Base-by-base conservation (phyloP, 2,113 vertebrate genomes). In the Gavialis gangeticus region DNA sequence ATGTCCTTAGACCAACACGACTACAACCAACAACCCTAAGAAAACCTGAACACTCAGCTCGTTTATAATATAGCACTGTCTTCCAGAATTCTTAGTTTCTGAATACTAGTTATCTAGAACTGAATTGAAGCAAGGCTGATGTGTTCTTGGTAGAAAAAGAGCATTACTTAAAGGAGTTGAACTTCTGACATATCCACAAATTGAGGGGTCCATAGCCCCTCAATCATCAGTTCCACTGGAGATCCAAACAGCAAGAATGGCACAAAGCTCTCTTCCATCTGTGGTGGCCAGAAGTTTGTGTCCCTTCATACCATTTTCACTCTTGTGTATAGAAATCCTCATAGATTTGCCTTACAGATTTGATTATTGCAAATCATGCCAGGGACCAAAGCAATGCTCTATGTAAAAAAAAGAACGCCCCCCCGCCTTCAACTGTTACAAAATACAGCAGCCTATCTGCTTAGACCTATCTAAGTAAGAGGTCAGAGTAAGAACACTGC, bases 401-500 rank as follows among this genome's bases (percentile, higher is more conserved):
- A 25, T 12, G 24, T 73, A 73, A 88, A 89, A 92, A 88, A 89
- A 96, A 79, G 37, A 30, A 46, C 46, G 2, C 46, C 46, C 46
- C 9, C 46, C 46, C 9, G 7, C 46, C 46, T 57, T 60, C 25
- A 84, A 15, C 75, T 83, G 96, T n/a, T 91, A 75, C 94, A 90
- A 96, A 96, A 73, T 82, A 58, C 34, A 77, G 59, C 84, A 87
- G 77, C 18, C 56, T 67, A 18, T 4, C 46, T 94, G 89, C 95
- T 95, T 96, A 95, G 46, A 46, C 8, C 6, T 46, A 9, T 46
- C 46, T 46, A 46, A 46, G 95, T 93, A 96, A 97, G 79, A 95
- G 92, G 92, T 97, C 91, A 94, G 4, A 59, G 78, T 84, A 88
- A 82, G 94, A 94, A 85, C 93, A 90, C 92, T 96, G 92, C 86